phyloP scores from a whole-genome alignment of 2,113 vertebrate species.

The Aptenodytes forsteri region DNA sequence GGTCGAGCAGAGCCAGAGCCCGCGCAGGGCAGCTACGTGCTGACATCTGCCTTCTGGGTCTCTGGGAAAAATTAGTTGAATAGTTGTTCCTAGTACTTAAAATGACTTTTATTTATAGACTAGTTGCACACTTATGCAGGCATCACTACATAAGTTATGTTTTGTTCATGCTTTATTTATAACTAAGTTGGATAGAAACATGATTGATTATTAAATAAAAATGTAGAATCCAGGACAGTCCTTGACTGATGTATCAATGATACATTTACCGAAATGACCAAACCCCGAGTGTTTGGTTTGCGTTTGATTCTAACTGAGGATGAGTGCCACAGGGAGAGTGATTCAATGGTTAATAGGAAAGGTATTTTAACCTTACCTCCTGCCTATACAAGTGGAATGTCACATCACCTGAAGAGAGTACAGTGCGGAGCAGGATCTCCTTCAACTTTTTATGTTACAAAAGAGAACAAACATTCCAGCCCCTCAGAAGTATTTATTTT shows the following conservation, averaged over 20 bases:
- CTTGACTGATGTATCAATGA: background rate
- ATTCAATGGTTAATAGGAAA: no score
- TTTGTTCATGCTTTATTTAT: background rate
- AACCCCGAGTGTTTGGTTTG: background rate
- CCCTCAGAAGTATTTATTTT: background rate
- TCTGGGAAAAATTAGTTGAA: background rate
- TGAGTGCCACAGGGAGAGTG: no score
- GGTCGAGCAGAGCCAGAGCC: background rate
- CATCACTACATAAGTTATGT: rapidly evolving
- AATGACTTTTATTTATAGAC: background rate
- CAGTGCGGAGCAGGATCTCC: background rate
- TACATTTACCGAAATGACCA: background rate
- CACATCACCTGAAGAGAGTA: rapidly evolving
- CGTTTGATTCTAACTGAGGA: background rate
- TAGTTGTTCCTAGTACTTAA: background rate
- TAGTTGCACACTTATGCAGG: background rate
- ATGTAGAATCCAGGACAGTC: background rate
- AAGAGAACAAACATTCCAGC: background rate
- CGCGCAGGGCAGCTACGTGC: background rate
- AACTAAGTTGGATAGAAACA: background rate
- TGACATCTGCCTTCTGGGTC: background rate
- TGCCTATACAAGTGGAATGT: background rate
- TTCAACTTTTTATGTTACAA: background rate
- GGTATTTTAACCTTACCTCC: background rate
- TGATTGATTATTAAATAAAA: background rate